Base-by-base conservation (phyloP, 2,888 invertebrate genomes). In the Macropis europaea region DNA sequence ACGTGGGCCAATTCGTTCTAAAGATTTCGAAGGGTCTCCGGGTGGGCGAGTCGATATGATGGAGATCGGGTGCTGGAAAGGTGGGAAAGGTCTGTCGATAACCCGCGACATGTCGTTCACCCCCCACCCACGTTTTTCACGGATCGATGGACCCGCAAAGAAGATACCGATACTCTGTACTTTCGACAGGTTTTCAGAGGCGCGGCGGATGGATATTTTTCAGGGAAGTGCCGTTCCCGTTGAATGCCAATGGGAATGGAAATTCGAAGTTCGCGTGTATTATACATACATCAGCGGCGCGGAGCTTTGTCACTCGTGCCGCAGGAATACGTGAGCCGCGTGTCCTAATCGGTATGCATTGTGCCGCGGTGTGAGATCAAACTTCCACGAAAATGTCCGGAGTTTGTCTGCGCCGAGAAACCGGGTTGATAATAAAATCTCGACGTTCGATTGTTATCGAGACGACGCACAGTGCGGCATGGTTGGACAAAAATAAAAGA, bases 181-280 rank as follows among this genome's bases (percentile, higher is more conserved):
- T 63, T 38, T 66, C 69, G 69, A 70, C 57, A 61, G 63, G 60
- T 47, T 61, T 50, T 24, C 67, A 43, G 45, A 50, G 56, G 60
- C 40, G 17, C 66, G 52, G 60, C 52, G 50, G 13, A 26, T 60
- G 48, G 48, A 64, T 72, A 78, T 78, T 78, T 73, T 76, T 79
- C 79, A 76, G 61, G 43, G 30, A 47, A 54, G 52, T 50, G 19
- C 22, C 50, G 17, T 52, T 9, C 24, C 19, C 28, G 50, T 19
- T 56, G 62, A 70, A 78, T 67, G 63, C 52, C 69, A 70, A 79
- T 76, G 38, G 45, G 43, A 61, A 60, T 73, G 62, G 70, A 79
- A 79, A 79, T 72, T 76, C 59, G 19, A 60, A 50, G 69, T 43
- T 62, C 61, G 28, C 61, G 36, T n/a, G n/a, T 72, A 61, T 71